phyloP scores from a whole-genome alignment of 1,140 invertebrate genomes.

The Monomorium pharaonis region DNA sequence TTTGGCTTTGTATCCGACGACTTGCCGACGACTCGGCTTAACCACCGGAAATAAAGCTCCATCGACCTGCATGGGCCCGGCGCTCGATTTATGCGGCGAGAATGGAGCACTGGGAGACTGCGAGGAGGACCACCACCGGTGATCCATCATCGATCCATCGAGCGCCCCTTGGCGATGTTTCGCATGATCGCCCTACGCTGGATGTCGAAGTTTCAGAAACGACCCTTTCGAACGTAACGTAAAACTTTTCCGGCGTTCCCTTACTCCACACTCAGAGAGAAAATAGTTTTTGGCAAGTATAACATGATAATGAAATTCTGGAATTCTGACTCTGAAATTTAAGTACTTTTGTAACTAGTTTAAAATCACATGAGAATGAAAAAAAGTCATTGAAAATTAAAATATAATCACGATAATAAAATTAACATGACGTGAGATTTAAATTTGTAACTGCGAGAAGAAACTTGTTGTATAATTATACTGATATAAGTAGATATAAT shows the following conservation, averaged over 20 bases:
- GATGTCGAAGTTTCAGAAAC: background rate
- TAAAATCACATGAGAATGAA: background rate
- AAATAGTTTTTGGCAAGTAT: background rate
- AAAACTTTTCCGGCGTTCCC: background rate
- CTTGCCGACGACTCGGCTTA: slow-evolving; percentile 61
- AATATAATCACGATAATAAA: background rate
- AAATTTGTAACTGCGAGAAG: background rate
- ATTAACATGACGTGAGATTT: background rate
- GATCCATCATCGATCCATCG: slow-evolving; percentile 8
- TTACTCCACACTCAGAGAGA: background rate
- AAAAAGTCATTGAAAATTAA: background rate
- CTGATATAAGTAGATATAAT: background rate
- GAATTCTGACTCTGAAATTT: background rate
- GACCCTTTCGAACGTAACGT: background rate
- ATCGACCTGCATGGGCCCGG: background rate
- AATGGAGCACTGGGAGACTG: background rate
- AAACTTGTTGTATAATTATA: background rate
- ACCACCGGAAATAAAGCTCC: slow-evolving; percentile 66
- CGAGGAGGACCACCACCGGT: background rate
- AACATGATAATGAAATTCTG: background rate
- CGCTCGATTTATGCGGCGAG: slow-evolving; percentile 41
- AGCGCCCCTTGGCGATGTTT: background rate
- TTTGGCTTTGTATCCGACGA: slow-evolving; percentile 73
- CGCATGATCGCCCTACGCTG: background rate
- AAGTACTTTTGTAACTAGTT: background rate